Conservation (phyloP, 2,113 vertebrate species). For the Cinclus mexicanus region DNA sequence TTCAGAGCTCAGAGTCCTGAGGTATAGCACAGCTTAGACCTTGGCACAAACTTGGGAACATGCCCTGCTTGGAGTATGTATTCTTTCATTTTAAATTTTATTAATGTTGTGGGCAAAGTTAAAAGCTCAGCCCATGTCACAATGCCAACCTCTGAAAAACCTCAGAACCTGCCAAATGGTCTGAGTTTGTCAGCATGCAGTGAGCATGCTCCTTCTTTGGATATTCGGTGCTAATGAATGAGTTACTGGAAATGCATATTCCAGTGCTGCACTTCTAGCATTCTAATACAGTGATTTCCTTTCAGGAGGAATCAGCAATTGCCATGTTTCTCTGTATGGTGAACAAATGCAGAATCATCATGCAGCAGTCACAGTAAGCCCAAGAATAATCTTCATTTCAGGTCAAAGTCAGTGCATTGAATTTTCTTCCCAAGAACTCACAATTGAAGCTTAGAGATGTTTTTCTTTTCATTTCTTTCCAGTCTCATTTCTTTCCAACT, state of each 20-base stretch:
- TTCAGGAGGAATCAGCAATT: neutral
- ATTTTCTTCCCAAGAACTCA: neutral
- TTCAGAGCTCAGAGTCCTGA: slow-evolving; percentile 61
- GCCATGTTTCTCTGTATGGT: neutral
- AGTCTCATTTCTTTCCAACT: neutral
- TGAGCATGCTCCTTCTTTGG: neutral
- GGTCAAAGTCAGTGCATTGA: neutral
- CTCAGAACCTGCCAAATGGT: slow-evolving; percentile 27
- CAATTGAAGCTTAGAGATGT: neutral
- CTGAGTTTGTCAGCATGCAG: neutral
- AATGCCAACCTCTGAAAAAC: neutral
- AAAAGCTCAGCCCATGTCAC: slow-evolving; percentile 23
- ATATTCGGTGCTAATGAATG: neutral
- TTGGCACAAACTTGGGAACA: slow-evolving; percentile 61
- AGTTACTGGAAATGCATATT: slow-evolving; percentile 23
- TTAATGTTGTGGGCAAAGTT: slow-evolving; percentile 61
- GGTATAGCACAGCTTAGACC: slow-evolving; percentile 29
- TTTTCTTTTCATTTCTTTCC: neutral
- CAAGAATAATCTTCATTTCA: neutral
- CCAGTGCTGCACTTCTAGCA: neutral
- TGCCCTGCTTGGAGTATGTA: slow-evolving; percentile 56
- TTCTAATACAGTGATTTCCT: neutral
- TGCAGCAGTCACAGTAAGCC: neutral
- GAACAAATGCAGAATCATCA: neutral
- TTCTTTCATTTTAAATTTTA: slow-evolving; percentile 72